Evolutionary conservation across 2,888 invertebrate genomes (phyloP).

Genomic region (Eupithecia dodoneata): DNA sequence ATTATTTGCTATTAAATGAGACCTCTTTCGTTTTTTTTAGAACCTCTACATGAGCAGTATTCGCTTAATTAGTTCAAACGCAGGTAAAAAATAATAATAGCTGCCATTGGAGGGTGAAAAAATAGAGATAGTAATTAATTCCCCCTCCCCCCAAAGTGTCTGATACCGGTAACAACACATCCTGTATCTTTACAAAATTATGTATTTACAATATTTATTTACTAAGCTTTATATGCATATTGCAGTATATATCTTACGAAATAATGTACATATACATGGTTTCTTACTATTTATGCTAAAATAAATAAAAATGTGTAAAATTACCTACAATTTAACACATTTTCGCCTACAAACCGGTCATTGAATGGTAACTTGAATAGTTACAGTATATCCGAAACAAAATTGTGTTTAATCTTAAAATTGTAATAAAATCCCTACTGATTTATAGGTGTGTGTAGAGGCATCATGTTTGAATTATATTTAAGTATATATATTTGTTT

Average conservation of each 20-base stretch:
- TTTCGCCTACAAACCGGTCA: not conserved
- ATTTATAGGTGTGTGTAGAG: not conserved
- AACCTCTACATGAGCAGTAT: too few species aligned
- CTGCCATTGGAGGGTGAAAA: too few species aligned
- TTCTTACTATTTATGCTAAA: not conserved
- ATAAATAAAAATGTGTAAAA: not conserved
- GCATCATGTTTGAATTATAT: not conserved
- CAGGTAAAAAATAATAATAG: too few species aligned
- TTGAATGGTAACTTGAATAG: not conserved
- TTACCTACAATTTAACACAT: too few species aligned
- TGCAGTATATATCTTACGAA: slow-evolving; percentile 4
- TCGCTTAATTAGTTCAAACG: too few species aligned
- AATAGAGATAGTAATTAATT: too few species aligned
- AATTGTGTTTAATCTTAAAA: not conserved
- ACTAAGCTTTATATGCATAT: slow-evolving; percentile 12
- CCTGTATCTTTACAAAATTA: slow-evolving; percentile 31
- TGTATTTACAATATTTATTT: slow-evolving; percentile 27
- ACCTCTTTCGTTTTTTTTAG: too few species aligned
- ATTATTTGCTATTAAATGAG: too few species aligned
- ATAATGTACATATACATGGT: not conserved
- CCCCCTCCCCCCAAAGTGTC: too few species aligned
- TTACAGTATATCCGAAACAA: not conserved
- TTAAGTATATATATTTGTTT: not conserved
- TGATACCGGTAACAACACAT: too few species aligned
- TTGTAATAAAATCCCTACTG: not conserved